A percentile compares a stretch with the other conserved stretches of the same genome.
phyloP scores from a whole-genome alignment of 2,797 vertebrate species.

The Neosalanx taihuensis region DNA sequence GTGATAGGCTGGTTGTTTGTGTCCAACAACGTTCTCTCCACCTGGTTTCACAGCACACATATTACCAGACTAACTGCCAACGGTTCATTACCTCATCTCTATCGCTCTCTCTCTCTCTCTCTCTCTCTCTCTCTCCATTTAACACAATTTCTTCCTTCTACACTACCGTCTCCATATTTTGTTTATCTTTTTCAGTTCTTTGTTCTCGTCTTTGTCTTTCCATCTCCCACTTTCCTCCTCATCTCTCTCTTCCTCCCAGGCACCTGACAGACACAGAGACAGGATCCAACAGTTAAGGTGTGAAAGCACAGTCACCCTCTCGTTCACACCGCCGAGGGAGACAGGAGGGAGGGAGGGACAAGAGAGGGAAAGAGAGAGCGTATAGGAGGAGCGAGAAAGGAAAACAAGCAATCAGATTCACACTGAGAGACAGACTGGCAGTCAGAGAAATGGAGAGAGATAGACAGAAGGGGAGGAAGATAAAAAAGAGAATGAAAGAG shows the following conservation, averaged over 20 bases:
- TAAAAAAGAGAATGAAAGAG: neutral
- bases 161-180: neutral
- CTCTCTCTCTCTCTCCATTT: constrained; percentile 25
- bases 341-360: neutral
- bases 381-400: too few species aligned
- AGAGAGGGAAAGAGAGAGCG: neutral
- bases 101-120: neutral
- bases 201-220: constrained; percentile 47
- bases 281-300: constrained; percentile 69
- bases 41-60: constrained; percentile 4
- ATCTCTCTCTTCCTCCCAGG: constrained; percentile 46
- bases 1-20: neutral
- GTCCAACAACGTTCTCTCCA: neutral
- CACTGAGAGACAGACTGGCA: neutral
- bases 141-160: too few species aligned
- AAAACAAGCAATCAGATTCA: neutral
- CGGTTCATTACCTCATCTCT: constrained; percentile 7
- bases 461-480: neutral
- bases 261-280: constrained; percentile 61
- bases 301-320: constrained; percentile 65
- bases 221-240: constrained; percentile 38
- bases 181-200: constrained; percentile 25
- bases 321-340: constrained; percentile 39
- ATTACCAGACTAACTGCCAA: constrained; percentile 7
- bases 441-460: neutral